Base-by-base conservation (phyloP, 2,797 vertebrate species). In the Loriculus beryllinus region DNA sequence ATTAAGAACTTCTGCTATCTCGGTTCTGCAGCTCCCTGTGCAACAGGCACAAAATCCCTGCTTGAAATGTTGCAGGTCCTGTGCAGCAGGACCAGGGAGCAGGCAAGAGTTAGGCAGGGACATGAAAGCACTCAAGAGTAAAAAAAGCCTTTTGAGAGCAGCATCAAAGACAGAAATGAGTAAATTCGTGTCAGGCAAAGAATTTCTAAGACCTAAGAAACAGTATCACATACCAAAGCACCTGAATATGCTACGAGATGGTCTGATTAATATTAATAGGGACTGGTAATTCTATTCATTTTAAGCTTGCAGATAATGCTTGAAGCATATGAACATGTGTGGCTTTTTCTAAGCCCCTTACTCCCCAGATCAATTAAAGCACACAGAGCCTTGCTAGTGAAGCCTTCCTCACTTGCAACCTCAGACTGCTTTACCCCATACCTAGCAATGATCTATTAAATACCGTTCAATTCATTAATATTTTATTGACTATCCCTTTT, bases 141-240 rank as follows among this genome's bases (percentile, higher is more conserved):
- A 68, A 77, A 76, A 57, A 26, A 40, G 3, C 3, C 22, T 75
- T 29, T 29, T 40, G 19, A 45, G 80, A 64, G 65, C 4, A 49
- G 25, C 39, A 71, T 9, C 33, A 51, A 63, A 40, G 28, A 74
- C 13, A 84, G 14, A 9, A 51, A 56, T 4, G 0, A 78, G 15
- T 35, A 47, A 81, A 78, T 62, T 20, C 9, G 14, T 0, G 1
- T 5, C 0, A 1, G 26, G 39, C 8, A 57, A 64, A 83, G 43
- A 77, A 47, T 39, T 71, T 45, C 60, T 37, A 48, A 68, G 22
- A 49, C 42, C 28, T 77, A 47, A 57, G 37, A 67, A 80, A 42
- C 39, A 47, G 14, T 2, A 35, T 9, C 35, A 43, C 5, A 6
- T 4, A 62, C 3, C 43, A 69, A 62, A 83, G 8, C 39, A 57